phyloP scores from a whole-genome alignment of 2,888 invertebrate genomes.

The Zygaena filipendulae region DNA sequence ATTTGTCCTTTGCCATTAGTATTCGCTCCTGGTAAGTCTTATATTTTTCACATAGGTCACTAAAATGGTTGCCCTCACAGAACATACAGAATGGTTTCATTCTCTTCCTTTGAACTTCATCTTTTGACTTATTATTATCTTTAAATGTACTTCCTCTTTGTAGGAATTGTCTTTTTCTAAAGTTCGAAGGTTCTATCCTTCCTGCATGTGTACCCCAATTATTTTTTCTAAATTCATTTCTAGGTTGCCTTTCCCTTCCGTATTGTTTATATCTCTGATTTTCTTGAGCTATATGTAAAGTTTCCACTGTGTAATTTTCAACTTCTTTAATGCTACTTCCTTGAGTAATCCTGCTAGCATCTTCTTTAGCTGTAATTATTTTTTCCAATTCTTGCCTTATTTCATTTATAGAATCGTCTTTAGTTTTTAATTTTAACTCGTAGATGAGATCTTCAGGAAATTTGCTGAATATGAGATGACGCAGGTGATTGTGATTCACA shows the following conservation, averaged over 20 bases:
- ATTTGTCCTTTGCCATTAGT: no score
- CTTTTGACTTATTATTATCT: no score
- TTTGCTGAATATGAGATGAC: constrained; percentile 12
- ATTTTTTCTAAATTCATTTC: no score
- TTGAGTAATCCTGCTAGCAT: constrained; percentile 6
- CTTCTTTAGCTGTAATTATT: constrained; percentile 13
- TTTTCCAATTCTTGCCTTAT: constrained; percentile 9
- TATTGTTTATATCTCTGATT: not conserved
- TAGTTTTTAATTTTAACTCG: constrained; percentile 12
- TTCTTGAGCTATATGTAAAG: constrained; percentile 5
- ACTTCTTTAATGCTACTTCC: not conserved
- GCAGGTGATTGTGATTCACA: constrained; percentile 15
- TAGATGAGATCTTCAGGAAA: constrained; percentile 13
- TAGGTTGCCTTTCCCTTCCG: no score
- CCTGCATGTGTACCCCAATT: no score
- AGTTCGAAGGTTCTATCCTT: no score
- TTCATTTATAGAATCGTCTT: constrained; percentile 7
- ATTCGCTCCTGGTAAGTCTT: constrained; percentile 2
- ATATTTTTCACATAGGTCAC: constrained; percentile 5
- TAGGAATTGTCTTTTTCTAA: no score
- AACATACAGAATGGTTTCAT: constrained; percentile 7
- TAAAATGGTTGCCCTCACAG: constrained; percentile 5
- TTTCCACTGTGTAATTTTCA: constrained; percentile 5
- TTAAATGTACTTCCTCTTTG: no score
- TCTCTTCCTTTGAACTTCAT: constrained; percentile 1